Evolutionary conservation across 2,888 invertebrate genomes (phyloP).

Genomic region (Eupithecia inturbata): DNA sequence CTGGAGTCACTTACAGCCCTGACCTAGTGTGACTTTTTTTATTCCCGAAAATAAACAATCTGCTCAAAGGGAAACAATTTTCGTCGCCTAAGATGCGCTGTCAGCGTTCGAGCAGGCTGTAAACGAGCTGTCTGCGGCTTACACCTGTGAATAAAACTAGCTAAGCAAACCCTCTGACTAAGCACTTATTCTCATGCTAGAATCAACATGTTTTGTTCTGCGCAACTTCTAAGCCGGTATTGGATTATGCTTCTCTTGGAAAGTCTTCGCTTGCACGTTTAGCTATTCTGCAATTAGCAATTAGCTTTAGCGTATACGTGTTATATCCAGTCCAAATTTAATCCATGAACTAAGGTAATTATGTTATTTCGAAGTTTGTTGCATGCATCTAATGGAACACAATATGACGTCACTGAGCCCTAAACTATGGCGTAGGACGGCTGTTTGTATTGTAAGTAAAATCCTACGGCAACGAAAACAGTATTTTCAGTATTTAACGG

Average conservation of each 20-base stretch:
- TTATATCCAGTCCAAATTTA: slow-evolving; percentile 43
- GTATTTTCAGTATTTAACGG: neutral
- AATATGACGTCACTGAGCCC: slow-evolving; percentile 38
- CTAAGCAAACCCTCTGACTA: neutral
- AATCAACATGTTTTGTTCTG: slow-evolving; percentile 24
- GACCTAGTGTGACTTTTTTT: no score
- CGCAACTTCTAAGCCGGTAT: slow-evolving; percentile 19
- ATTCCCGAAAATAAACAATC: no score
- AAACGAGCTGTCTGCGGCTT: no score
- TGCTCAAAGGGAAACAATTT: no score
- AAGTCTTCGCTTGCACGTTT: slow-evolving; percentile 32
- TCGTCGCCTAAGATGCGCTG: no score
- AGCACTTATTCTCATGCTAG: slow-evolving; percentile 10
- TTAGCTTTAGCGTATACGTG: slow-evolving; percentile 37
- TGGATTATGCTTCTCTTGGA: slow-evolving; percentile 26
- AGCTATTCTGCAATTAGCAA: slow-evolving; percentile 43
- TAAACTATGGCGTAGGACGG: slow-evolving; percentile 3
- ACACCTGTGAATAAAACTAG: slow-evolving; percentile 3
- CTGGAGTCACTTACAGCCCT: no score
- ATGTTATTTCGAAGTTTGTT: slow-evolving; percentile 43
- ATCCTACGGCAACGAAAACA: neutral
- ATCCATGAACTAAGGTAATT: slow-evolving; percentile 43
- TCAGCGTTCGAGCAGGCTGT: no score
- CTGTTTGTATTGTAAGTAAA: slow-evolving; percentile 8
- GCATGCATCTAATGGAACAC: slow-evolving; percentile 44